Conservation (phyloP, 2,888 invertebrate genomes). For the Drosophila percnosoma region DNA sequence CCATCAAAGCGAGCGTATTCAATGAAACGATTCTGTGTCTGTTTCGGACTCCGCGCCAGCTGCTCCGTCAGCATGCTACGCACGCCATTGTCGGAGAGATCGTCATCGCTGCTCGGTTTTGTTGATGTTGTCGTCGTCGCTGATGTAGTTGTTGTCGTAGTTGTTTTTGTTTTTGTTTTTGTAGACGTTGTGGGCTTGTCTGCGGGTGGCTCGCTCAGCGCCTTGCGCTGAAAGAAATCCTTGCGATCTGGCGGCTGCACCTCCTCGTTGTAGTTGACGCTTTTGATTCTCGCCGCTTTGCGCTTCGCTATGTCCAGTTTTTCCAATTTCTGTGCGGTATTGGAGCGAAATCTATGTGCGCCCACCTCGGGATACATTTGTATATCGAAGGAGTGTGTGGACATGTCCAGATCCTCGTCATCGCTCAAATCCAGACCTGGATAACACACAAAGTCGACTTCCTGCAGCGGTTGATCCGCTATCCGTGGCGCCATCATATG, state of each 20-base stretch:
- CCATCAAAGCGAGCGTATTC: conserved; percentile 97
- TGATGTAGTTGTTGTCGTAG: neutral
- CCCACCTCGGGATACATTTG: conserved; percentile 89
- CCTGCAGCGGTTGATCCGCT: conserved; percentile 76
- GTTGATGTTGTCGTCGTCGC: neutral
- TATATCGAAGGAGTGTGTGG: conserved; percentile 91
- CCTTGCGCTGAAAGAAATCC: conserved; percentile 79
- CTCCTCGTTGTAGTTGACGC: conserved; percentile 82
- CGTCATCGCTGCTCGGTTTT: conserved; percentile 44
- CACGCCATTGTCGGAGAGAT: conserved; percentile 59
- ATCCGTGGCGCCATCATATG: conserved; percentile 47
- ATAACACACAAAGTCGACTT: conserved; percentile 88
- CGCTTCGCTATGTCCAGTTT: conserved; percentile 94
- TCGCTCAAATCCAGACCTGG: conserved; percentile 92
- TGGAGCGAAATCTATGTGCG: conserved; percentile 90
- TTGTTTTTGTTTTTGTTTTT: neutral
- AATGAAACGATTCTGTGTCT: conserved; percentile 94
- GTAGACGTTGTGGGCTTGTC: conserved; percentile 31
- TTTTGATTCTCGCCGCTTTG: conserved; percentile 90
- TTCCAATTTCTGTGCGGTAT: conserved; percentile 95
- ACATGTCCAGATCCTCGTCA: conserved; percentile 89
- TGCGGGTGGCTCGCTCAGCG: conserved; percentile 25
- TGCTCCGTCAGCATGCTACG: conserved; percentile 90
- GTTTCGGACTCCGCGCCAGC: conserved; percentile 90
- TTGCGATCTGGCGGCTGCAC: conserved; percentile 70